These are phyloP conservation scores for Zosterops lateralis DNA, from an alignment of 2,113 vertebrate genomes.

Conservation along the genomic window DNA sequence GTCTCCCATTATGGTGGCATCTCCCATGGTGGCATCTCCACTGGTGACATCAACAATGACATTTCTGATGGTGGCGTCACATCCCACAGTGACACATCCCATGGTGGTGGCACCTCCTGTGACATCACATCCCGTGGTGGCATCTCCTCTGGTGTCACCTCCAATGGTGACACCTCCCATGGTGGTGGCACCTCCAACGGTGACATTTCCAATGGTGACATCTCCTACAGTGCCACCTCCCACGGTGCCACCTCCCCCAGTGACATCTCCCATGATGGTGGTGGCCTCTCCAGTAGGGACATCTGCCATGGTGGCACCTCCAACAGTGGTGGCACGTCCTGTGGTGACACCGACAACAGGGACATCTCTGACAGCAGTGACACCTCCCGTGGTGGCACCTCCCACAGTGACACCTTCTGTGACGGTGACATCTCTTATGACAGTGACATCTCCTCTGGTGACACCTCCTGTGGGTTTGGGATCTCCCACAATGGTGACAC, in stretches of 20 bases:
- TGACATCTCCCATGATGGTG: fast-evolving
- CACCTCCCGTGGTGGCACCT: no score
- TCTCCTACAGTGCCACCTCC: fast-evolving
- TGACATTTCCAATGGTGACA: fast-evolving
- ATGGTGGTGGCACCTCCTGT: not conserved
- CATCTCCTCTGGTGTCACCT: no score
- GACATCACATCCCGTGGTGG: not conserved
- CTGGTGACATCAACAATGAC: no score
- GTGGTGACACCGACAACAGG: no score
- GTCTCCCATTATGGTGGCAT: not conserved
- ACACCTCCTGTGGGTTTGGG: fast-evolving
- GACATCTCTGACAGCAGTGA: no score
- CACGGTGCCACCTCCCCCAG: fast-evolving
- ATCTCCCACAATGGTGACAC: fast-evolving
- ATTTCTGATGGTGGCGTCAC: no score
- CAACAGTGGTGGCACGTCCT: not conserved
- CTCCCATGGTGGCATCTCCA: not conserved
- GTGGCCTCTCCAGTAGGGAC: not conserved
- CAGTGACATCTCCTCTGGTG: not conserved
- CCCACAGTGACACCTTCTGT: no score
- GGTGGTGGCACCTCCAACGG: not conserved
- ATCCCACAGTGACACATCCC: not conserved
- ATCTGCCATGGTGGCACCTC: not conserved
- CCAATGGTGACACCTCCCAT: not conserved
- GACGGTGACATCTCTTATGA: no score